Conservation (phyloP, 2,888 invertebrate genomes). For the Galeruca laticollis region DNA sequence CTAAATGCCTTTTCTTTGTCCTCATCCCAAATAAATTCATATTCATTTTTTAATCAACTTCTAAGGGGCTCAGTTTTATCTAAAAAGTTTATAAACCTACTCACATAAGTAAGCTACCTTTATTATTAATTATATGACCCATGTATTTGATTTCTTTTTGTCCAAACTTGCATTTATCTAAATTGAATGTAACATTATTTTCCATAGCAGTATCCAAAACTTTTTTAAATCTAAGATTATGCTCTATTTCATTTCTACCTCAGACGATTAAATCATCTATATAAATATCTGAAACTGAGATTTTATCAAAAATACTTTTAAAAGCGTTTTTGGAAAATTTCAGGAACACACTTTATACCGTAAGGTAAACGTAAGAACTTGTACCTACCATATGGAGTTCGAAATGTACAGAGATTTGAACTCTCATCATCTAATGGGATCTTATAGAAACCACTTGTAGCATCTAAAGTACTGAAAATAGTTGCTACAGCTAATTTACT, state of each 20-base stretch:
- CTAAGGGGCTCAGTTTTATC: too few species aligned
- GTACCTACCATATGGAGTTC: too few species aligned
- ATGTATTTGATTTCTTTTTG: conserved; percentile 6
- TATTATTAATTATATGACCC: conserved; percentile 25
- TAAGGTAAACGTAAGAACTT: conserved; percentile 15
- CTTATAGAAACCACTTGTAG: too few species aligned
- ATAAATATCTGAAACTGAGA: not conserved
- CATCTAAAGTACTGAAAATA: too few species aligned
- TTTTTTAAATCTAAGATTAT: conserved; percentile 31
- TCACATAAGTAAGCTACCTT: conserved; percentile 14
- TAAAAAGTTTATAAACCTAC: not conserved
- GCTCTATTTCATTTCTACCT: conserved; percentile 33
- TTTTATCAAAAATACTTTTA: conserved; percentile 1
- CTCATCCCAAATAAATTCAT: too few species aligned
- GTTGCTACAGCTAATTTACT: too few species aligned
- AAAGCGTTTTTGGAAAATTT: conserved; percentile 18
- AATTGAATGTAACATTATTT: conserved; percentile 38
- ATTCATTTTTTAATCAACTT: too few species aligned
- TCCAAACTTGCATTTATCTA: conserved; percentile 34
- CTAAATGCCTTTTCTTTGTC: too few species aligned
- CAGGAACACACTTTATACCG: conserved; percentile 11
- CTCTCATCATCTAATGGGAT: too few species aligned
- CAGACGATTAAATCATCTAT: conserved; percentile 39
- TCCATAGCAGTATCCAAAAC: conserved; percentile 27
- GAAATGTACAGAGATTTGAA: too few species aligned